phyloP scores from a whole-genome alignment of 2,797 vertebrate species.

The Fistularia tabacaria region DNA sequence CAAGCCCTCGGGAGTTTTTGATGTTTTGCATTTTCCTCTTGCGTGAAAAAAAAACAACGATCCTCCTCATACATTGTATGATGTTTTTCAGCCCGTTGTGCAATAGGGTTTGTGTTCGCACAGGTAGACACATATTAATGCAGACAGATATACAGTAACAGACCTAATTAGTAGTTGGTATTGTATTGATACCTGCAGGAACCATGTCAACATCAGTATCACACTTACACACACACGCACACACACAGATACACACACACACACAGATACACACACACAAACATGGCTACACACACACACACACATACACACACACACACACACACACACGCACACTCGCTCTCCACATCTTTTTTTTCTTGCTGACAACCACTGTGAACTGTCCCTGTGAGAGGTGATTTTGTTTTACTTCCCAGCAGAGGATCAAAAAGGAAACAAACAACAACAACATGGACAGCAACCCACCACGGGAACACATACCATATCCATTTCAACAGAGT shows the following conservation, averaged over 20 bases:
- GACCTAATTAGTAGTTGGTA: conserved; percentile 18
- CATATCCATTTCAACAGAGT: too few relatives aligned
- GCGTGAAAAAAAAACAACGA: conserved; percentile 34
- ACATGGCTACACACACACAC: conserved; percentile 53
- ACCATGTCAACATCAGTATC: conserved; percentile 39
- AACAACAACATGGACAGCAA: too few relatives aligned
- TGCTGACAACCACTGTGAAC: too few relatives aligned
- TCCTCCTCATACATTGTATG: conserved; percentile 11
- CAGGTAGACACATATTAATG: conserved; percentile 5
- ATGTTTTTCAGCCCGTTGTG: conserved; percentile 36
- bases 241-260: conserved; percentile 48
- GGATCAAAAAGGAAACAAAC: too few relatives aligned
- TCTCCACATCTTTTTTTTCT: too few relatives aligned
- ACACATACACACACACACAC: conserved; percentile 51
- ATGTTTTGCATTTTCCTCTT: conserved; percentile 24
- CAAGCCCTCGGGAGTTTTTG: conserved; percentile 40
- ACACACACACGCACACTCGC: conserved; percentile 42
- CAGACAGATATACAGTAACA: conserved; percentile 13
- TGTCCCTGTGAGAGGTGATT: too few relatives aligned
- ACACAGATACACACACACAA: too few relatives aligned
- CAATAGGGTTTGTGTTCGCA: conserved; percentile 6
- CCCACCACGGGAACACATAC: too few relatives aligned
- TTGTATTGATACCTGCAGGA: conserved; percentile 49
- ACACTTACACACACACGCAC: conserved; percentile 48
- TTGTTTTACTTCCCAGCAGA: too few relatives aligned